These are phyloP conservation scores for Phytoseiulus persimilis DNA, from an alignment of 2,888 invertebrate species.

Conservation along the genomic window DNA sequence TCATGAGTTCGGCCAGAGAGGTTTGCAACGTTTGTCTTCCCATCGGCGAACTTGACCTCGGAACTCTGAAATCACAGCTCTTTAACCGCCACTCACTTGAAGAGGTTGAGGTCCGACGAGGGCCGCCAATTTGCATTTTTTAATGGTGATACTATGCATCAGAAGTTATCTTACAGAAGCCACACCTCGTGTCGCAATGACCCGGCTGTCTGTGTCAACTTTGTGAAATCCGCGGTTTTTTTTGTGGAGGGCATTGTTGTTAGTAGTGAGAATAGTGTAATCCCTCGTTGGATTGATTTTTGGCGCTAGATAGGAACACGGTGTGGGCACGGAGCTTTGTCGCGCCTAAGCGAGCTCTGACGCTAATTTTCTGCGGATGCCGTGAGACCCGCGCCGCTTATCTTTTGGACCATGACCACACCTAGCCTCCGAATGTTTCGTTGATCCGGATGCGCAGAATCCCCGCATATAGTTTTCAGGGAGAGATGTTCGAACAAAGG, in stretches of 20 bases:
- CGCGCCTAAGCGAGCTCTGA: not conserved
- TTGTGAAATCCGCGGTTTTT: not conserved
- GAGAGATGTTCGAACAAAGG: no score
- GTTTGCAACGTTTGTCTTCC: not conserved
- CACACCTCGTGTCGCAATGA: not conserved
- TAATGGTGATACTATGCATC: not conserved
- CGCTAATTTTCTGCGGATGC: not conserved
- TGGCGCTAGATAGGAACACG: not conserved
- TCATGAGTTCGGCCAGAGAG: no score
- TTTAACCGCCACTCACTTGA: not conserved
- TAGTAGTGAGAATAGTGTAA: not conserved
- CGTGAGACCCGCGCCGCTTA: not conserved
- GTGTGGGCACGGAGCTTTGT: not conserved
- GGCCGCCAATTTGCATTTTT: not conserved
- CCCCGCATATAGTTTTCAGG: no score
- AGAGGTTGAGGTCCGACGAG: not conserved
- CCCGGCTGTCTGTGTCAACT: not conserved
- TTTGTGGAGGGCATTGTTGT: not conserved
- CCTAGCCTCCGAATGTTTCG: no score
- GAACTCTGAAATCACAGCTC: not conserved
- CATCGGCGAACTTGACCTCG: not conserved
- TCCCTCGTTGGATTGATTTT: not conserved
- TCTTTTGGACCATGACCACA: not conserved
- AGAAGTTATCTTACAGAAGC: not conserved
- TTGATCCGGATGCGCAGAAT: no score